These are phyloP conservation scores for Chaetodon auriga DNA, from an alignment of 2,113 vertebrate species.

Conservation along the genomic window DNA sequence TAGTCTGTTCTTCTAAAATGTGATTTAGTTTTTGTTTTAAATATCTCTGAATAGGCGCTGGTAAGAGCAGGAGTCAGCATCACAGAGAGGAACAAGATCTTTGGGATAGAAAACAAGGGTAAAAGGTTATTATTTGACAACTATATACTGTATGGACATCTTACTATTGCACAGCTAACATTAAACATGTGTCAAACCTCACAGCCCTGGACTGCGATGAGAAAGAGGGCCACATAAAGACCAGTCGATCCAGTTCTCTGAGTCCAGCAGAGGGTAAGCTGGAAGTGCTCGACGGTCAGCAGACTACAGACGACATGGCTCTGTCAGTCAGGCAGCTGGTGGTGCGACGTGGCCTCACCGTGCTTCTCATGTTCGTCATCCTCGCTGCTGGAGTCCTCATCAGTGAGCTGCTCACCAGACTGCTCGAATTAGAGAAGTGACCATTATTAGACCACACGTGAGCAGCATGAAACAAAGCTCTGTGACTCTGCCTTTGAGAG, in stretches of 20 bases:
- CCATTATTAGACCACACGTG: not conserved
- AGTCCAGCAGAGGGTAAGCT: constrained; percentile 10
- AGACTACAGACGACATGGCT: not conserved
- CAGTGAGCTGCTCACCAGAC: constrained; percentile 66
- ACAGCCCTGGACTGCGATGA: constrained; percentile 16
- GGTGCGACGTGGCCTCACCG: constrained; percentile 68
- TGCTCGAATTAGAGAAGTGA: constrained; percentile 59
- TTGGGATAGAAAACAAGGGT: constrained; percentile 42
- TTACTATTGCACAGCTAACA: not conserved
- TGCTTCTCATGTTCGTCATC: constrained; percentile 75
- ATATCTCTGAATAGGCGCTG: constrained; percentile 56
- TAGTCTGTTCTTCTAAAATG: not conserved
- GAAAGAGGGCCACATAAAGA: not conserved
- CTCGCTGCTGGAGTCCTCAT: constrained; percentile 73
- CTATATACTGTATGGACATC: not conserved
- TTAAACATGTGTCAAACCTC: not conserved
- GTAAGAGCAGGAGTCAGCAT: constrained; percentile 58
- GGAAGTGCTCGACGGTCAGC: constrained; percentile 31
- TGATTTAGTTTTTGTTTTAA: constrained; percentile 1
- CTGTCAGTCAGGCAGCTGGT: constrained; percentile 77
- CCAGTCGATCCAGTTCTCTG: not conserved
- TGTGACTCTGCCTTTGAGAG: not conserved
- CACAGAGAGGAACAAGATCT: constrained; percentile 15
- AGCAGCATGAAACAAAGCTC: not conserved
- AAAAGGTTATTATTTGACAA: not conserved